Percentiles rank a stretch among this genome's conserved stretches.
Conservation (phyloP, 1,140 invertebrate species). For the Drosophila pruinosa region DNA sequence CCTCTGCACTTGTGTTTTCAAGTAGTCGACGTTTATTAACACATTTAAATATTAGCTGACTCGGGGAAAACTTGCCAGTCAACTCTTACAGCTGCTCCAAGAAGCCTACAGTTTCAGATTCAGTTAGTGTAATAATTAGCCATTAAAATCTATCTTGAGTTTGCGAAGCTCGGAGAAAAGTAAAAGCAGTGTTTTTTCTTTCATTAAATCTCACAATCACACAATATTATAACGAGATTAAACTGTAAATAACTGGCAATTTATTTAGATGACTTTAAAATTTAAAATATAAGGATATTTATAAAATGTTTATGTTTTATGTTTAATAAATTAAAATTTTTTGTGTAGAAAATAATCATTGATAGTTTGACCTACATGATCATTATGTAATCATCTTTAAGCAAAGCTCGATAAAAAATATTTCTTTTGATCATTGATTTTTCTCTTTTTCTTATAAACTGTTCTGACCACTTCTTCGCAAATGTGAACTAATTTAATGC, state of each 20-base stretch:
- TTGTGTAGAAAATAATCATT: too few species aligned
- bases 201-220: too few species aligned
- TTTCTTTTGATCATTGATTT: too few species aligned
- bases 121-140: slow-evolving; percentile 58
- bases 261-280: neutral
- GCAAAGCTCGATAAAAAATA: too few species aligned
- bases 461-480: neutral
- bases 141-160: slow-evolving; percentile 57
- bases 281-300: neutral
- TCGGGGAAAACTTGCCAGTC: slow-evolving; percentile 61
- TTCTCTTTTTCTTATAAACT: too few species aligned
- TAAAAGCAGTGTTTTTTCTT: slow-evolving; percentile 75
- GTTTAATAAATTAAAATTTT: too few species aligned
- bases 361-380: too few species aligned
- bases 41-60: slow-evolving; percentile 29
- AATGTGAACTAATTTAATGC: neutral
- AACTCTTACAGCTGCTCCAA: slow-evolving; percentile 16
- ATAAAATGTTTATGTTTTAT: neutral
- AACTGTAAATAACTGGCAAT: slow-evolving; percentile 28
- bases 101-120: neutral
- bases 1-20: neutral
- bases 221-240: neutral
- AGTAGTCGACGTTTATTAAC: slow-evolving; percentile 25
- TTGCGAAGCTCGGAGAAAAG: slow-evolving; percentile 51
- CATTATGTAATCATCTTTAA: too few species aligned